phyloP scores from a whole-genome alignment of 1,140 invertebrate species.

The Thaumatotibia leucotreta region DNA sequence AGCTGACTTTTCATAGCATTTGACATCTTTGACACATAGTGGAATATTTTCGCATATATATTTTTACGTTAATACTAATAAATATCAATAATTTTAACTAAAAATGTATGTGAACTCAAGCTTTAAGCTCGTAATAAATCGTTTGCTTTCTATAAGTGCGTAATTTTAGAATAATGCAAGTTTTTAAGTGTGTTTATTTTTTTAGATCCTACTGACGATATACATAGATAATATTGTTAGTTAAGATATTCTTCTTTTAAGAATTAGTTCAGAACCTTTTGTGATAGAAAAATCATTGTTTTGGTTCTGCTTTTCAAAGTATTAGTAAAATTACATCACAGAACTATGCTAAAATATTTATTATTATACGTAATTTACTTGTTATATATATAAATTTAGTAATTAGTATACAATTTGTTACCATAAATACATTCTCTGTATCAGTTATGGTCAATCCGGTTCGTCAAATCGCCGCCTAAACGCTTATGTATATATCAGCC shows the following conservation, averaged over 20 bases:
- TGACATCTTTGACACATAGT: too few species aligned
- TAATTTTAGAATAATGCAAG: too few species aligned
- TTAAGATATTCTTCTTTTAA: not conserved
- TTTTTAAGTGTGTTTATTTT: too few species aligned
- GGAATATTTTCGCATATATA: too few species aligned
- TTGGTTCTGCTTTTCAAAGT: not conserved
- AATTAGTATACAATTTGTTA: not conserved
- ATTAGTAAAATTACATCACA: not conserved
- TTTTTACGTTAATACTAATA: too few species aligned
- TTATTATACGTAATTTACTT: not conserved
- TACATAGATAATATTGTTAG: not conserved
- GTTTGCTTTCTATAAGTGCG: too few species aligned
- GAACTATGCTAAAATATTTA: not conserved
- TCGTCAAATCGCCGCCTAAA: not conserved
- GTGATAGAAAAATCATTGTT: not conserved
- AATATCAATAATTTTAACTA: too few species aligned
- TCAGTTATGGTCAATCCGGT: not conserved
- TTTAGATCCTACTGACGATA: too few species aligned
- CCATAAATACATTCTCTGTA: not conserved
- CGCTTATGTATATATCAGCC: not conserved
- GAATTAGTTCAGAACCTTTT: not conserved
- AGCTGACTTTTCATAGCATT: too few species aligned
- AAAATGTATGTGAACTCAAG: too few species aligned
- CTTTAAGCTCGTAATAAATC: too few species aligned
- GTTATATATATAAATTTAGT: not conserved